Evolutionary conservation across 2,888 invertebrate genomes (phyloP).

Genomic region (Melitaea athalia): DNA sequence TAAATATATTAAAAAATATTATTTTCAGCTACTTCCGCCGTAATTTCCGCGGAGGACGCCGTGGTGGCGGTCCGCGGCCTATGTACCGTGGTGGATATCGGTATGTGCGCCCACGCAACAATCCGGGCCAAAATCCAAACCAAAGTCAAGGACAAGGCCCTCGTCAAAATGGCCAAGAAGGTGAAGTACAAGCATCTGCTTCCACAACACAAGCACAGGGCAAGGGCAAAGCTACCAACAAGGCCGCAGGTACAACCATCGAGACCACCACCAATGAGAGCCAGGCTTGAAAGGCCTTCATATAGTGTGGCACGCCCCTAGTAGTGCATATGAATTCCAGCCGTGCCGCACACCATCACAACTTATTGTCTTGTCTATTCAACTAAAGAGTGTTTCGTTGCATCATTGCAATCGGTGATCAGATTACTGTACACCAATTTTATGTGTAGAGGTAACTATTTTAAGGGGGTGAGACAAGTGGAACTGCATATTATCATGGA

Average conservation of each 20-base stretch:
- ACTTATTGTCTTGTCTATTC: slow-evolving; percentile 45
- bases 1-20: background rate
- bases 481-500: slow-evolving; percentile 75
- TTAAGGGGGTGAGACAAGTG: slow-evolving; percentile 57
- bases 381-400: slow-evolving; percentile 67
- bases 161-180: slow-evolving; percentile 64
- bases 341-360: slow-evolving; percentile 52
- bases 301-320: slow-evolving; percentile 57
- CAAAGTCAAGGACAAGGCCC: slow-evolving; percentile 48
- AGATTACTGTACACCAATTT: slow-evolving; percentile 38
- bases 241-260: slow-evolving; percentile 68
- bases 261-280: slow-evolving; percentile 78
- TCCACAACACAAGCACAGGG: slow-evolving; percentile 58
- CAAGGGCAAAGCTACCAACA: slow-evolving; percentile 60
- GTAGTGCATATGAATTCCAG: slow-evolving; percentile 70
- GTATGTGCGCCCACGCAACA: slow-evolving; percentile 68
- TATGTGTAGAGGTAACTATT: slow-evolving; percentile 41
- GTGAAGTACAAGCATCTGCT: slow-evolving; percentile 55
- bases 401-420: slow-evolving; percentile 41
- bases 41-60: slow-evolving; percentile 87
- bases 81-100: slow-evolving; percentile 73
- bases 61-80: slow-evolving; percentile 67
- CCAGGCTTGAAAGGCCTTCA: slow-evolving; percentile 67
- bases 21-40: slow-evolving; percentile 86
- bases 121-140: slow-evolving; percentile 45